phyloP scores from a whole-genome alignment of 2,113 vertebrate genomes.

The Hypomesus transpacificus region DNA sequence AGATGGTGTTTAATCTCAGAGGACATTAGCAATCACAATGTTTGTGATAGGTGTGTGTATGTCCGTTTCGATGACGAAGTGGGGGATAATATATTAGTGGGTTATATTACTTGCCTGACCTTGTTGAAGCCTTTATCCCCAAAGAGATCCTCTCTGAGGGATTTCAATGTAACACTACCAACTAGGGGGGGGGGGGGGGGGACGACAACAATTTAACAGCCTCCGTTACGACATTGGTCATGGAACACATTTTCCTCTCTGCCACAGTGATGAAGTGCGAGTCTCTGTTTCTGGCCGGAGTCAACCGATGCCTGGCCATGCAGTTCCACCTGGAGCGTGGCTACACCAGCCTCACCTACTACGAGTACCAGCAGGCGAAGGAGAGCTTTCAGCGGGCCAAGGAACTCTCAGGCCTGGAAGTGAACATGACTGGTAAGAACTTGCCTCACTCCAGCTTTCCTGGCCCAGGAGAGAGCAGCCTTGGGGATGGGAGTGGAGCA shows the following conservation, averaged over 20 bases:
- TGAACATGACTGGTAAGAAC: conserved; percentile 81
- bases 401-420: conserved; percentile 75
- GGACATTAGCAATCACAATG: too few relatives aligned
- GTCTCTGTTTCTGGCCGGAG: conserved; percentile 60
- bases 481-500: not conserved
- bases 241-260: conserved; percentile 23
- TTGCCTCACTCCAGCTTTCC: not conserved
- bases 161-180: too few relatives aligned
- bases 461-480: not conserved
- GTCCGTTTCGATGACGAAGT: not conserved
- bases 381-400: conserved; percentile 77
- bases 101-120: too few relatives aligned
- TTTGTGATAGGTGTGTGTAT: not conserved
- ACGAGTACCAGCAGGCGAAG: conserved; percentile 87
- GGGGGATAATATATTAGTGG: not conserved
- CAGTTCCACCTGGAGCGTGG: conserved; percentile 92
- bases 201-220: too few relatives aligned
- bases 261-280: conserved; percentile 75
- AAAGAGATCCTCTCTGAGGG: too few relatives aligned
- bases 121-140: too few relatives aligned
- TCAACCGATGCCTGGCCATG: conserved; percentile 73
- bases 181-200: too few relatives aligned
- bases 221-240: not conserved
- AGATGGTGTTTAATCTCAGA: not conserved
- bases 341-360: conserved; percentile 83